phyloP scores from a whole-genome alignment of 2,113 vertebrate species.

The Oreocharis arfaki region DNA sequence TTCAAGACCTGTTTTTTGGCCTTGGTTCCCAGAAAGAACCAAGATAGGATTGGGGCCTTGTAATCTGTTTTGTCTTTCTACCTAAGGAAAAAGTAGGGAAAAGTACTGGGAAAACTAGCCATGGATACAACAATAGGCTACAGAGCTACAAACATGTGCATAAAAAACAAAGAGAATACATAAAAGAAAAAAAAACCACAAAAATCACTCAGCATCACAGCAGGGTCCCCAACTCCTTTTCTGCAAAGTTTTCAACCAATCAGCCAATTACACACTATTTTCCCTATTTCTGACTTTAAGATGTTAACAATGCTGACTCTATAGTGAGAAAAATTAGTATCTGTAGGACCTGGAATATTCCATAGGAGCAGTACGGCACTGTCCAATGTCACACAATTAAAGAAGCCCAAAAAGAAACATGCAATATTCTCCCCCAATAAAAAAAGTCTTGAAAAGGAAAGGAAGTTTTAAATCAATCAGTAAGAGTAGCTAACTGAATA shows the following conservation, averaged over 20 bases:
- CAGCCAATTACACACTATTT: background rate
- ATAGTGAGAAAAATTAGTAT: background rate
- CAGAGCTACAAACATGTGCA: background rate
- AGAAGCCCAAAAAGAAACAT: background rate
- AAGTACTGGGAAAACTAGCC: background rate
- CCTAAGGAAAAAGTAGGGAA: background rate
- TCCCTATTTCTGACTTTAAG: background rate
- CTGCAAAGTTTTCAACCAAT: background rate
- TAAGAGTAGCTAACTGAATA: background rate
- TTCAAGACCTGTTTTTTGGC: background rate
- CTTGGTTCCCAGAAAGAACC: background rate
- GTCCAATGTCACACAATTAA: background rate
- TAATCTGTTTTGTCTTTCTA: background rate
- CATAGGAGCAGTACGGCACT: background rate
- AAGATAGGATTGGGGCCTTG: background rate
- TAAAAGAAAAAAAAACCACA: background rate
- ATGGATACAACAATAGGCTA: background rate
- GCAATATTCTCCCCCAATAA: fast-evolving
- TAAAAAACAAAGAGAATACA: background rate
- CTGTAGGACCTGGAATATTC: background rate
- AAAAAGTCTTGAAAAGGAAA: background rate
- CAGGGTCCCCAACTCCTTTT: background rate
- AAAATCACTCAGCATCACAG: background rate
- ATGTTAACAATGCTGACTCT: background rate
- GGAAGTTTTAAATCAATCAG: background rate